These are phyloP conservation scores for Lepidostoma basale DNA, from an alignment of 1,140 invertebrate species.

Conservation along the genomic window DNA sequence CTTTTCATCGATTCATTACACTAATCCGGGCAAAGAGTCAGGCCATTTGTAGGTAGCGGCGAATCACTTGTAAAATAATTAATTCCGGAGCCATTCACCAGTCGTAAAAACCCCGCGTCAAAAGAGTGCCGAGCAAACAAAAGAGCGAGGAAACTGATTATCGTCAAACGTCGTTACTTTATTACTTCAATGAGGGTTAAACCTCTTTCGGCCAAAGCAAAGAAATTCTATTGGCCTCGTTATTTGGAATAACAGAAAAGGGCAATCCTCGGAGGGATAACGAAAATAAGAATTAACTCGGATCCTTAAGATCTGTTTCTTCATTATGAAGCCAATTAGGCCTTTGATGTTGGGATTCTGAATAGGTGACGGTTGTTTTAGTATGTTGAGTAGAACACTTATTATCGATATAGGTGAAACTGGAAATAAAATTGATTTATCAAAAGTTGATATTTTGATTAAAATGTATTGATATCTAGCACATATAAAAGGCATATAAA, in stretches of 20 bases:
- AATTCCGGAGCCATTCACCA: neutral
- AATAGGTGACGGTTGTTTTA: no score
- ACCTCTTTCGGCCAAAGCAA: slow-evolving; percentile 7
- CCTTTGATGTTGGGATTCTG: no score
- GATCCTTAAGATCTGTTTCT: slow-evolving; percentile 9
- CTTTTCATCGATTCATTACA: neutral
- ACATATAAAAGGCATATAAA: no score
- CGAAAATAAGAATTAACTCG: slow-evolving; percentile 2
- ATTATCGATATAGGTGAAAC: no score
- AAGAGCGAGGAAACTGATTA: slow-evolving; percentile 8
- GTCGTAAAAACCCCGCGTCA: slow-evolving; percentile 5
- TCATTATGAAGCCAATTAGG: slow-evolving; percentile 24
- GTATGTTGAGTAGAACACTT: no score
- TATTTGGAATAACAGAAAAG: slow-evolving; percentile 5
- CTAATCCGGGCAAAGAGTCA: neutral
- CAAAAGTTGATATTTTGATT: no score
- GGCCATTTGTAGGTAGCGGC: neutral
- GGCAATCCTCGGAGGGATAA: neutral
- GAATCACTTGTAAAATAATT: slow-evolving; percentile 26
- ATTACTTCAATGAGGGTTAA: slow-evolving; percentile 1
- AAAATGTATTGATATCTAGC: no score
- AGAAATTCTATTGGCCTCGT: slow-evolving; percentile 19
- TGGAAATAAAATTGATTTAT: no score
- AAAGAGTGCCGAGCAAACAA: slow-evolving; percentile 10
- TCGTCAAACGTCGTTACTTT: slow-evolving; percentile 1